Base-by-base conservation (phyloP, 2,888 invertebrate species). In the Zaprionus obscuricornis region DNA sequence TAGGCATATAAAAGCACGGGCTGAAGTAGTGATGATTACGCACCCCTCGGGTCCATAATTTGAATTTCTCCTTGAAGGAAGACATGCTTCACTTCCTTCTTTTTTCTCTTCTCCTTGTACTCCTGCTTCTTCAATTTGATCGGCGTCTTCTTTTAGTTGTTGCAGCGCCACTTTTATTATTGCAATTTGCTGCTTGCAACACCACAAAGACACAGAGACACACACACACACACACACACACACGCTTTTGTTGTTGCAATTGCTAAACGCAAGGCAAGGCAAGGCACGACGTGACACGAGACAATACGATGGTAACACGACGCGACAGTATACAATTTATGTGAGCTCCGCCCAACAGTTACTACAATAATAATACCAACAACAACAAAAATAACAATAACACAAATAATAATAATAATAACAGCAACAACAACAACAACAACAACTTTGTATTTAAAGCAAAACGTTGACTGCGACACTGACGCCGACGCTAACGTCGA, bases 41-140 rank as follows among this genome's bases (percentile, higher is more conserved):
- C 86, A 90, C 90, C 90, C 88, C 88, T 81, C 88, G 87, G 36
- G 83, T 83, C 90, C 90, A 90, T 51, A 89, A 78, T 83, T 89
- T 90, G 57, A 90, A 88, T 78, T 88, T 90, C 70, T 90, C 90
- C 81, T 89, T 90, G 62, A 90, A 88, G 31, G 90, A 90, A 65
- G 90, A 87, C 90, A 90, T 90, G 52, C 63, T 74, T 46, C 68
- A 33, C 46, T 43, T 18, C 4, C 33, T 26, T 20, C 27, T 45
- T 50, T 50, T 29, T 10, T 16, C 20, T 5, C 22, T 36, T 31
- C 20, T 34, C 16, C 6, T 13, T 8, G 6, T 13, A 16, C 17
- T 26, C 13, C 36, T 29, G 20, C 14, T n/a, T 8, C 26, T 13
- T 37, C 36, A 31, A 5, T 55, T 29, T 31, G 43, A 34, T n/a